Conservation (phyloP, 2,888 invertebrate species). For the Orthosia incerta region DNA sequence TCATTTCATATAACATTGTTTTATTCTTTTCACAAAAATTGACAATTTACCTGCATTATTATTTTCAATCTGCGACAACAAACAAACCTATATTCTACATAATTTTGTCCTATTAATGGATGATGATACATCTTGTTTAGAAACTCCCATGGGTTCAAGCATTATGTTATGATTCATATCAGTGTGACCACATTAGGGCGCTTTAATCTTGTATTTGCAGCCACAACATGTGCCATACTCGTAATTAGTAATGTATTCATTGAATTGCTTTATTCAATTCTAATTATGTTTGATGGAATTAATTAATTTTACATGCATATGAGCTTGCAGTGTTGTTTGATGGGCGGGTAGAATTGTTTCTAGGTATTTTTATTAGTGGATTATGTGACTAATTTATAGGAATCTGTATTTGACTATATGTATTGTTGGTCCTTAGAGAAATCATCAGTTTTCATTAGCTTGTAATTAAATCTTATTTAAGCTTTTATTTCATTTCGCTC, state of each 20-base stretch:
- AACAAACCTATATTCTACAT: not conserved
- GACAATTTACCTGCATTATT: not conserved
- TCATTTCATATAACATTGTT: not conserved
- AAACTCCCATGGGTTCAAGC: conserved; percentile 7
- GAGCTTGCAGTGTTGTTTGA: not conserved
- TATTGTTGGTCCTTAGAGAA: not conserved
- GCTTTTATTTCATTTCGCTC: not conserved
- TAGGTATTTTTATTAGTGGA: not conserved
- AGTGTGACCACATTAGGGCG: conserved; percentile 12
- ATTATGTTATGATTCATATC: conserved; percentile 29
- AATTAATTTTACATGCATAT: conserved; percentile 15
- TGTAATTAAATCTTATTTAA: not conserved
- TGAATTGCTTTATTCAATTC: conserved; percentile 31
- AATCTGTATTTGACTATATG: too few species aligned
- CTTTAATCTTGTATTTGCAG: conserved; percentile 37
- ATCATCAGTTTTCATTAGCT: not conserved
- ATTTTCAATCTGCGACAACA: not conserved
- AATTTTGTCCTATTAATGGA: not conserved
- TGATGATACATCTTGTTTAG: conserved; percentile 22
- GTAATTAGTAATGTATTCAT: conserved; percentile 47
- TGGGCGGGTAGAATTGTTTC: not conserved
- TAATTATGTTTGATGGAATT: conserved; percentile 23
- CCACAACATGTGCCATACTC: conserved; percentile 26
- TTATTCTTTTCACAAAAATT: not conserved
- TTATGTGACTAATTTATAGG: too few species aligned